These are phyloP conservation scores for Thomomys bottae DNA, from an alignment of 2,113 vertebrate genomes.

Conservation along the genomic window DNA sequence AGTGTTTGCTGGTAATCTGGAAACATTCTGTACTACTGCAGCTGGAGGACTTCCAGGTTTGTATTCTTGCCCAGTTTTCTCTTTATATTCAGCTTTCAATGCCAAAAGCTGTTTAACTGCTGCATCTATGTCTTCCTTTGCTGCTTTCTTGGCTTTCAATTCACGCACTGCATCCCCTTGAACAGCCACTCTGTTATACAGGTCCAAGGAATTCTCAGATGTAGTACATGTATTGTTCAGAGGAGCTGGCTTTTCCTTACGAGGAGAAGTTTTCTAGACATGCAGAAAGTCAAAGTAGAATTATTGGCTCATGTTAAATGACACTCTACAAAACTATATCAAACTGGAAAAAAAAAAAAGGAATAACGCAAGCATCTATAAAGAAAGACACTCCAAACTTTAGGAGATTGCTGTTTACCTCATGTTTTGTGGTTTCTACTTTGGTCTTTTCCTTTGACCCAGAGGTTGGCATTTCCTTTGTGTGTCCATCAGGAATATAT, in stretches of 20 bases:
- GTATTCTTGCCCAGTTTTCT: slow-evolving; percentile 93
- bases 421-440: slow-evolving; percentile 86
- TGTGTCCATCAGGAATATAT: slow-evolving; percentile 97
- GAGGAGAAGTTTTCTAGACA: slow-evolving; percentile 65
- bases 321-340: not conserved
- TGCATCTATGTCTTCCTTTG: slow-evolving; percentile 93
- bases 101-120: slow-evolving; percentile 93
- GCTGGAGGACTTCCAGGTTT: slow-evolving; percentile 88
- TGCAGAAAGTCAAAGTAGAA: not conserved
- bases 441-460: slow-evolving; percentile 97
- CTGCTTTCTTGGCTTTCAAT: slow-evolving; percentile 92
- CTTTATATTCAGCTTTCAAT: slow-evolving; percentile 94
- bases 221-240: slow-evolving; percentile 20
- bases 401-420: slow-evolving; percentile 82
- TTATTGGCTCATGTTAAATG: not conserved
- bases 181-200: slow-evolving; percentile 89
- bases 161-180: slow-evolving; percentile 94
- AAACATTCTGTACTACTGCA: not conserved
- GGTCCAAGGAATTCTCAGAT: slow-evolving; percentile 69
- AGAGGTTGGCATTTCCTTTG: slow-evolving; percentile 98
- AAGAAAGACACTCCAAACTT: not conserved
- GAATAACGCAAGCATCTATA: not conserved
- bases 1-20: not conserved
- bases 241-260: slow-evolving; percentile 74
- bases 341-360: not conserved